Evolutionary conservation across 2,113 vertebrate species (phyloP).

Genomic region (Pleuronectes platessa): DNA sequence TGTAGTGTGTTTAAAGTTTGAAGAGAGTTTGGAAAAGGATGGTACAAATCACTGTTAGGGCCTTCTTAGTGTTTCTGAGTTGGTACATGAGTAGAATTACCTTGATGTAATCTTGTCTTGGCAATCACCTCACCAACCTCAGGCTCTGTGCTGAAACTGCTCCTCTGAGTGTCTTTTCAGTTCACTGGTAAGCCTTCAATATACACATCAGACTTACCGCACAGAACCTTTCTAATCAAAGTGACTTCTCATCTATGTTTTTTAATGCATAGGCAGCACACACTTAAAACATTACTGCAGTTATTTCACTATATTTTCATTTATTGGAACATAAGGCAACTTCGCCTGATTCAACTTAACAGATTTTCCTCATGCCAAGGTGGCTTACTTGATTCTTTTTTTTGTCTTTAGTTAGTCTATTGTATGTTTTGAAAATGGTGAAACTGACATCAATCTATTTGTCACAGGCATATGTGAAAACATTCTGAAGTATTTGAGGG

Average conservation of each 20-base stretch:
- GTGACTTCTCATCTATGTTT: slow-evolving; percentile 21
- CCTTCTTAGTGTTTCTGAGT: slow-evolving; percentile 44
- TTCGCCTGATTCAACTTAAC: slow-evolving; percentile 50
- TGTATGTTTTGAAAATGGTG: slow-evolving; percentile 70
- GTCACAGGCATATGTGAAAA: slow-evolving; percentile 73
- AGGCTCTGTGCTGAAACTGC: slow-evolving; percentile 42
- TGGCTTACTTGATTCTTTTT: slow-evolving; percentile 74
- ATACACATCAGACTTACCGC: slow-evolving; percentile 8
- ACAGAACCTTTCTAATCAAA: slow-evolving; percentile 36
- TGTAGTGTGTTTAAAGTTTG: slow-evolving; percentile 48
- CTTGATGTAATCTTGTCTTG: slow-evolving; percentile 60
- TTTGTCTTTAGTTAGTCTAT: slow-evolving; percentile 60
- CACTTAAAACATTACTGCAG: slow-evolving; percentile 36
- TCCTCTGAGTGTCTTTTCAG: slow-evolving; percentile 61
- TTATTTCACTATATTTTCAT: slow-evolving; percentile 47
- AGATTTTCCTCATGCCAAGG: slow-evolving; percentile 66
- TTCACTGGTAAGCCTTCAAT: slow-evolving; percentile 64
- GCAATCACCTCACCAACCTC: slow-evolving; percentile 65
- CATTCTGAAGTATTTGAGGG: slow-evolving; percentile 75
- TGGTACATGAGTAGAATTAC: slow-evolving; percentile 55
- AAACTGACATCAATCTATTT: slow-evolving; percentile 72
- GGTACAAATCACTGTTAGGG: slow-evolving; percentile 78
- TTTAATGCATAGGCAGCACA: slow-evolving; percentile 54
- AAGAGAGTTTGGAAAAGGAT: slow-evolving; percentile 26
- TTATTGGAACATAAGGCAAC: slow-evolving; percentile 48